Percentiles rank a stretch among this genome's conserved stretches.
phyloP scores from a whole-genome alignment of 1,140 invertebrate genomes.

The Lasioglossum albipes region DNA sequence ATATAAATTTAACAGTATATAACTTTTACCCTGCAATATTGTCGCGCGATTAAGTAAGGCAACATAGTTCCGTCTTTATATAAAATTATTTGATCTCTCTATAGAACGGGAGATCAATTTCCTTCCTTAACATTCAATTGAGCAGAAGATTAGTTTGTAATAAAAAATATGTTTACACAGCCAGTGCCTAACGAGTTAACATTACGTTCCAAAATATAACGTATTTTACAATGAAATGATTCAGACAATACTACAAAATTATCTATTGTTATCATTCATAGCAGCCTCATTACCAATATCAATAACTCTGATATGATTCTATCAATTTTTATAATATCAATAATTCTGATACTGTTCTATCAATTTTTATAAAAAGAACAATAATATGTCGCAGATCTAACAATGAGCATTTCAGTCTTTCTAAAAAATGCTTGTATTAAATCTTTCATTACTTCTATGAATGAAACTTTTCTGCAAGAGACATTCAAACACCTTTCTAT shows the following conservation, averaged over 20 bases:
- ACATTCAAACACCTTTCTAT: not conserved
- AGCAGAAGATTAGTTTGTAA: conserved; percentile 28
- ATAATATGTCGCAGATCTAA: not conserved
- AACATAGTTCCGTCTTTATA: conserved; percentile 29
- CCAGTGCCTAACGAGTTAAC: conserved; percentile 32
- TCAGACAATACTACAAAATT: not conserved
- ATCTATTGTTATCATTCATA: conserved; percentile 2
- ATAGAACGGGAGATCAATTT: conserved; percentile 16
- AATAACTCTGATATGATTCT: not conserved
- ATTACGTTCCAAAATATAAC: conserved; percentile 29
- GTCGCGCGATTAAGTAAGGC: conserved; percentile 44
- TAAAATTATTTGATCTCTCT: conserved; percentile 5
- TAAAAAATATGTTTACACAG: conserved; percentile 46
- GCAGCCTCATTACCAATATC: conserved; percentile 9
- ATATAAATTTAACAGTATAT: conserved; percentile 48
- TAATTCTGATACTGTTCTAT: not conserved
- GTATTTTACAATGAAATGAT: conserved; percentile 12
- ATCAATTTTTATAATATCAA: conserved; percentile 7
- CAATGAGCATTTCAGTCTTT: conserved; percentile 7
- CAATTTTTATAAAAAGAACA: conserved; percentile 12
- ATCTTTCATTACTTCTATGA: conserved; percentile 3
- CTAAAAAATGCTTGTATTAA: not conserved
- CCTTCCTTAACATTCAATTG: conserved; percentile 21
- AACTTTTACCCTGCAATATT: conserved; percentile 58
- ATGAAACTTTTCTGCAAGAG: not conserved